phyloP scores from a whole-genome alignment of 2,797 vertebrate species.

The Sarcoramphus papa region DNA sequence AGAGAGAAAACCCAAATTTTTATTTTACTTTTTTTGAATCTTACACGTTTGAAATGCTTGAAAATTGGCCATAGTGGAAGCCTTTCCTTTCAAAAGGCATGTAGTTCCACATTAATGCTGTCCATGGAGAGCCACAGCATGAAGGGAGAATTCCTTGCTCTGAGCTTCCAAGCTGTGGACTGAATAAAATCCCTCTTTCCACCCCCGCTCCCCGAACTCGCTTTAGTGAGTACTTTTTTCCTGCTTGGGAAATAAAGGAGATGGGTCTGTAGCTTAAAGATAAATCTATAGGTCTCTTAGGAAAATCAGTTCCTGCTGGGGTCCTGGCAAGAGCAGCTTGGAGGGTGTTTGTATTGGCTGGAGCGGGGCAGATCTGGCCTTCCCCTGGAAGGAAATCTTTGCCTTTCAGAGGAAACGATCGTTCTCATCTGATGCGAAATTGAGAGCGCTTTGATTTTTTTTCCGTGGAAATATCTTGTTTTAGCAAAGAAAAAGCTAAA shows the following conservation, averaged over 20 bases:
- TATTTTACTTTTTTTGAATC: neutral
- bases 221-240: neutral
- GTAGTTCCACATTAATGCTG: neutral
- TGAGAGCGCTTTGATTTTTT: neutral
- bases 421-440: neutral
- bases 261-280: neutral
- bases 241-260: neutral
- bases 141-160: neutral
- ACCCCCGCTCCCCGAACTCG: neutral
- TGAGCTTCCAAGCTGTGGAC: neutral
- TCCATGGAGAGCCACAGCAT: neutral
- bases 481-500: neutral
- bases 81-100: neutral
- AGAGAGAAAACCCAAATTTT: neutral
- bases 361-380: neutral
- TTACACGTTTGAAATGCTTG: neutral
- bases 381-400: neutral
- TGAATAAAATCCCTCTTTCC: neutral
- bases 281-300: neutral
- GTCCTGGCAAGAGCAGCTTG: neutral
- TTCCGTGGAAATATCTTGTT: rapidly evolving
- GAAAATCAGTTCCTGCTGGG: neutral
- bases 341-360: no score
- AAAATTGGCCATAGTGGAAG: neutral
- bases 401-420: neutral